Percentiles rank a stretch among this genome's conserved stretches.
phyloP scores from a whole-genome alignment of 2,113 vertebrate genomes.

The Hemiprocne comata region DNA sequence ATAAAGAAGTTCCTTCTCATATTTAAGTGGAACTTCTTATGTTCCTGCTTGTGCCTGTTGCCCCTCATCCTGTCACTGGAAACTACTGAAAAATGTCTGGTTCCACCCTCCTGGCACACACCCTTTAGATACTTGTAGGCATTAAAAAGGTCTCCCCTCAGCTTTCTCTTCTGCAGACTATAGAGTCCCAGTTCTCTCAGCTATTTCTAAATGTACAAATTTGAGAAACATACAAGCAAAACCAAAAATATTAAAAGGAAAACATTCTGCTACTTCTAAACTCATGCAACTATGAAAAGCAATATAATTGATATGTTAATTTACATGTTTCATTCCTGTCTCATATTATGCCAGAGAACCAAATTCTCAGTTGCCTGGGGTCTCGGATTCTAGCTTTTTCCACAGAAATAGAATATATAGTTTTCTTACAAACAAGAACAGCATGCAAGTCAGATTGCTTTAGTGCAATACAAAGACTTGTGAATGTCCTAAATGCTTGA shows the following conservation, averaged over 20 bases:
- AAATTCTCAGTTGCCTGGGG: background rate
- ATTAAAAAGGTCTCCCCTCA: too few relatives aligned
- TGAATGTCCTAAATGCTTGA: conserved; percentile 47
- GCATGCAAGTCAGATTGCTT: background rate
- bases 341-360: background rate
- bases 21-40: too few relatives aligned
- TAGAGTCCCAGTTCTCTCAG: background rate
- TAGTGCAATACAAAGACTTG: background rate
- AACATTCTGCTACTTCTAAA: background rate
- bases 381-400: background rate
- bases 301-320: background rate
- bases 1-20: too few relatives aligned
- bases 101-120: too few relatives aligned
- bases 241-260: background rate
- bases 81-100: too few relatives aligned
- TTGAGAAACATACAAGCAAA: background rate
- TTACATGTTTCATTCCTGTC: background rate
- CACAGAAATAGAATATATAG: background rate
- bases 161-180: too few relatives aligned
- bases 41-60: too few relatives aligned
- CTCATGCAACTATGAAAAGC: background rate
- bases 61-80: too few relatives aligned
- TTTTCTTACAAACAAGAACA: background rate
- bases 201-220: background rate
- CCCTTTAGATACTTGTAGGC: too few relatives aligned